phyloP scores from a whole-genome alignment of 2,888 invertebrate genomes.

The Chymomyza fuscimana region DNA sequence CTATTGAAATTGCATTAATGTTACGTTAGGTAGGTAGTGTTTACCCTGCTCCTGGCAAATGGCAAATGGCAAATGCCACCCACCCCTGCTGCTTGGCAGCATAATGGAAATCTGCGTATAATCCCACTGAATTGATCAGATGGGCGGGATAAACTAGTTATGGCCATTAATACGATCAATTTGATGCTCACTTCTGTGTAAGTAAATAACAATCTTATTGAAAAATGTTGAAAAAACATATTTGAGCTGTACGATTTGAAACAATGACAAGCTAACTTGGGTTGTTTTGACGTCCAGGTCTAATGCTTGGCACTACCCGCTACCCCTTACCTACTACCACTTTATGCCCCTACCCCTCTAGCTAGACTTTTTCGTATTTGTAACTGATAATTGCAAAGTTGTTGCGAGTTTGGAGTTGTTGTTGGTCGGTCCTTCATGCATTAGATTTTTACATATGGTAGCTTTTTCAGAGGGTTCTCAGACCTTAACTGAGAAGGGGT shows the following conservation, averaged over 20 bases:
- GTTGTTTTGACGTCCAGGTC: neutral
- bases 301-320: conserved; percentile 23
- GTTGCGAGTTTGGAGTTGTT: conserved; percentile 38
- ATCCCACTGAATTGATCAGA: conserved; percentile 78
- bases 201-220: conserved; percentile 77
- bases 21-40: conserved; percentile 28
- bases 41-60: conserved; percentile 21
- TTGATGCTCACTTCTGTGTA: conserved; percentile 79
- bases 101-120: conserved; percentile 78
- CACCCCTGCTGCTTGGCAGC: conserved; percentile 8
- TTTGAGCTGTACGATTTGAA: conserved; percentile 25
- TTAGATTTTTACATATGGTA: conserved; percentile 49
- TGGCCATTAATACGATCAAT: conserved; percentile 80
- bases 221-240: conserved; percentile 59
- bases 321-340: neutral
- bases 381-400: conserved; percentile 69
- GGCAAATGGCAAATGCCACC: neutral
- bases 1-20: conserved; percentile 76
- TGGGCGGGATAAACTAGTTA: conserved; percentile 80
- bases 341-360: neutral
- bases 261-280: conserved; percentile 1
- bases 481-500: conserved; percentile 16
- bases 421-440: conserved; percentile 20
- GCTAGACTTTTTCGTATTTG: conserved; percentile 37
- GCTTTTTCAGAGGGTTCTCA: conserved; percentile 37